Evolutionary conservation across 2,113 vertebrate species (phyloP), one percentile per base, ranked within the genome.

Genomic region (Neolamprologus longior): DNA sequence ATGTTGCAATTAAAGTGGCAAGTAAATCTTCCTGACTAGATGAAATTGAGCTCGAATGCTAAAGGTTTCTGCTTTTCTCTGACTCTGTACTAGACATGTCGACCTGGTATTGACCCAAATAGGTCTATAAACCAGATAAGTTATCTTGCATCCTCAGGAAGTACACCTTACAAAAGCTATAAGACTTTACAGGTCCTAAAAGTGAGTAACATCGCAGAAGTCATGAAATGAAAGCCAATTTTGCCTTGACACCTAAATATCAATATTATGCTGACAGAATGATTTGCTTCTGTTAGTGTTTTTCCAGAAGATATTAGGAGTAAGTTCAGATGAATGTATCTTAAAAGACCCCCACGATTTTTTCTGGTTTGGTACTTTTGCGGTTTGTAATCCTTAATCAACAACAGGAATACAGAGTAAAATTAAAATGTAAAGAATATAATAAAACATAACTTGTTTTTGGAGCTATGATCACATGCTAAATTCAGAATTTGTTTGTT

Each of bases 121-220:
- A 61, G 91, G 82, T 86, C 91, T 78, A 88, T 90, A 92, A 94
- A 92, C 19, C 66, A 87, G 91, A 94, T 93, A 93, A 90, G 82
- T 55, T 87, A 86, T 90, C 88, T 92, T 35, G 71, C 86, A 90
- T 94, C 93, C 92, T 88, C 78, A 89, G 93, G 92, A 94, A 94
- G 91, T 91, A 50, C 73, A 54, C 52, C 58, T 40, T 79, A 86
- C 91, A 85, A 90, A 90, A 86, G 45, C 58, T 47, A 31, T 61
- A 37, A 87, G 55, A 80, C 37, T 92, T 92, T 90, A 91, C 61
- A 40, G 78, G 61, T 7, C 81, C 7, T 80, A 55, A 81, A 89
- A 63, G 68, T 57, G 79, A 89, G 84, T 17, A 66, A 37, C 53
- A 78, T 80, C 2, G 31, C 82, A 83, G 55, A 82, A 90, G 87